Percentiles rank a stretch among this genome's conserved stretches.
phyloP scores from a whole-genome alignment of 2,797 vertebrate genomes.

The Sebastes taczanowskii region DNA sequence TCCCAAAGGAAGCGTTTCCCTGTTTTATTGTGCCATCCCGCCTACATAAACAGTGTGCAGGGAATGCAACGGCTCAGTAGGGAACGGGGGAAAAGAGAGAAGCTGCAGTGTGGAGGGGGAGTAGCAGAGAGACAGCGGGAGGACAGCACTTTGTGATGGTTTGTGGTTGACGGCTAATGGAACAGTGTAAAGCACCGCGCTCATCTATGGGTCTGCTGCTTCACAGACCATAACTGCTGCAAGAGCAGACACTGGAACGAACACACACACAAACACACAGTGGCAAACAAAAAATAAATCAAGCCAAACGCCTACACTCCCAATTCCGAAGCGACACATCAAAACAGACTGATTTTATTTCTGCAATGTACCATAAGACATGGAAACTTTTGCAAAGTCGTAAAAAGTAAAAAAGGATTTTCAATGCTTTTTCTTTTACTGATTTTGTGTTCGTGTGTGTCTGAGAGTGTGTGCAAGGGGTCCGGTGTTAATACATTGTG shows the following conservation, averaged over 20 bases:
- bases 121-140: conserved; percentile 57
- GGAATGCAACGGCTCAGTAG: conserved; percentile 57
- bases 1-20: conserved; percentile 37
- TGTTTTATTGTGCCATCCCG: conserved; percentile 56
- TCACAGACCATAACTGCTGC: conserved; percentile 39
- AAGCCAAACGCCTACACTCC: conserved; percentile 52
- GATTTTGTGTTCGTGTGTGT: background rate
- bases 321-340: conserved; percentile 23
- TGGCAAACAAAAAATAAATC: conserved; percentile 37
- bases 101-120: conserved; percentile 14
- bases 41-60: conserved; percentile 61
- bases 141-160: conserved; percentile 56
- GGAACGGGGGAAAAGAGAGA: conserved; percentile 33
- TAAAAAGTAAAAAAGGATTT: conserved; percentile 1
- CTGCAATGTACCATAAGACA: background rate
- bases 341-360: conserved; percentile 20
- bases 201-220: conserved; percentile 41
- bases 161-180: conserved; percentile 64
- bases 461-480: background rate
- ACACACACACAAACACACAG: conserved; percentile 3
- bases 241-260: conserved; percentile 18
- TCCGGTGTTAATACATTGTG: background rate
- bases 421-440: background rate
- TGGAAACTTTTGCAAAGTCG: conserved; percentile 42
- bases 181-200: conserved; percentile 46